Conservation (phyloP, 2,113 vertebrate genomes). For the cat (Felis catus) region DNA sequence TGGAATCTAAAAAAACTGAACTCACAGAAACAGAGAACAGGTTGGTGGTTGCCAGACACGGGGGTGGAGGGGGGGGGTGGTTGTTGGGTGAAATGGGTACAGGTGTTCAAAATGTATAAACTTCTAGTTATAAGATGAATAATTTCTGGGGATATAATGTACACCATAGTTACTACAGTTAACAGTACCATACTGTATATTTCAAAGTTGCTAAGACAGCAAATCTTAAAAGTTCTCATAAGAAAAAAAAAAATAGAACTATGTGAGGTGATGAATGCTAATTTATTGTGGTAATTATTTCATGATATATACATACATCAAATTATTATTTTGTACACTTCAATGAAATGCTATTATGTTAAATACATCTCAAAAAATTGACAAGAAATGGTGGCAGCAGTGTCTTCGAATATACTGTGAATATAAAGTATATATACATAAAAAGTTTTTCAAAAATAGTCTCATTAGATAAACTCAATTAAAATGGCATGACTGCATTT, state of each 20-base stretch:
- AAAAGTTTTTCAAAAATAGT: not conserved
- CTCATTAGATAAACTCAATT: conserved; percentile 4
- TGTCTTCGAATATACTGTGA: conserved; percentile 7
- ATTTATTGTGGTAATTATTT: not conserved
- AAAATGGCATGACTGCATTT: not conserved
- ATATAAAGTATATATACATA: not conserved
- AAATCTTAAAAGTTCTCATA: not conserved
- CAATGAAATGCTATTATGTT: not conserved
- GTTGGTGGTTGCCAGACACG: not conserved
- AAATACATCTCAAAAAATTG: not conserved
- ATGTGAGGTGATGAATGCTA: not conserved
- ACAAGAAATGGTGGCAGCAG: not conserved
- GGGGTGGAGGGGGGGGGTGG: not conserved
- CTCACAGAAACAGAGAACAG: not conserved
- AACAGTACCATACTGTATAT: not conserved
- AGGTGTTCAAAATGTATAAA: not conserved
- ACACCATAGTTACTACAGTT: not conserved
- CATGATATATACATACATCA: not conserved
- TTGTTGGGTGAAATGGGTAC: not conserved
- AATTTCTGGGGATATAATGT: not conserved
- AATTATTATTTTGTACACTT: not conserved
- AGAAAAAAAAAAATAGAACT: not conserved
- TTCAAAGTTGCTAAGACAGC: not conserved
- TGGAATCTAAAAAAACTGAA: not conserved
- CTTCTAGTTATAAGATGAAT: not conserved